phyloP scores from a whole-genome alignment of 2,113 vertebrate species.

The Zosterops lateralis region DNA sequence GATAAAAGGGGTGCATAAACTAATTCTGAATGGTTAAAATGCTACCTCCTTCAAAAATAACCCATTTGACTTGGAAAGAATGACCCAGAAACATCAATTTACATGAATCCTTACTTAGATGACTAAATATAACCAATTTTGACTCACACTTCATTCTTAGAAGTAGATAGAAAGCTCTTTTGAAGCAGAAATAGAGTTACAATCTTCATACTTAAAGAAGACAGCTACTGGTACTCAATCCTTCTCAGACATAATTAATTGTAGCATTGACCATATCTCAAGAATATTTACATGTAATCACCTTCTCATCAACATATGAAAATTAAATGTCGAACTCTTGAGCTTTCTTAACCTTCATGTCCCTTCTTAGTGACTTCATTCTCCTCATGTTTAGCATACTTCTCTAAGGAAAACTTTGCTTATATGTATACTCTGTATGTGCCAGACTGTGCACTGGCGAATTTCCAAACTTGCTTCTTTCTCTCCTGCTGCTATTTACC shows the following conservation, averaged over 20 bases:
- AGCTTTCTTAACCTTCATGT: not conserved
- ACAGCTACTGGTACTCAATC: not conserved
- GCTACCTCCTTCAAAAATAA: not conserved
- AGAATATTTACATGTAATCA: not conserved
- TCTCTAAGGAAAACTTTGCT: not conserved
- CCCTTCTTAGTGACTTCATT: not conserved
- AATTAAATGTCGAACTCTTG: not conserved
- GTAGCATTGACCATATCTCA: not conserved
- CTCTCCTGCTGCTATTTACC: not conserved
- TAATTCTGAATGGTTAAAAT: not conserved
- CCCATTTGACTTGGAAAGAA: not conserved
- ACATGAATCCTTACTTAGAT: not conserved
- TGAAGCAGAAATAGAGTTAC: not conserved
- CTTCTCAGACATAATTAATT: not conserved
- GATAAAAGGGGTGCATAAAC: not conserved
- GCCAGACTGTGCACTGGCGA: not conserved
- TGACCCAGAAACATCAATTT: not conserved
- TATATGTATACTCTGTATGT: fast-evolving
- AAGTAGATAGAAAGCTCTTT: not conserved
- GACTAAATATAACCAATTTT: not conserved
- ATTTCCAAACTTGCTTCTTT: not conserved
- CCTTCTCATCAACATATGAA: not conserved
- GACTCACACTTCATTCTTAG: not conserved
- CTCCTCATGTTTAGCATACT: not conserved
- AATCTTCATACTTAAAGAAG: not conserved